These are phyloP conservation scores for Ptychoptera albimana DNA, from an alignment of 2,888 invertebrate genomes.

Conservation along the genomic window DNA sequence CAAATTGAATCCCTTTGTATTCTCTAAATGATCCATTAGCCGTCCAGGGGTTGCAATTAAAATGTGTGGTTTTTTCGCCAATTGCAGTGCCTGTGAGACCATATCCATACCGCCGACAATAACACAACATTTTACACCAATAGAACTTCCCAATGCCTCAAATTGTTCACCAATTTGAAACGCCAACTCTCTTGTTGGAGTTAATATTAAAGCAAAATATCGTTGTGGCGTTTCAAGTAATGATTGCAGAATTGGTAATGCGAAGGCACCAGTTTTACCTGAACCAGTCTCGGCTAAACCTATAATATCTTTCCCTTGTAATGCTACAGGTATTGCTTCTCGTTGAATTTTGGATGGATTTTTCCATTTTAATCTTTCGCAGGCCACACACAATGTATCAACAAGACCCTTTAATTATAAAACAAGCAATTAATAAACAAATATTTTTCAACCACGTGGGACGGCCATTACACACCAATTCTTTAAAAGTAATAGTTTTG, in stretches of 20 bases:
- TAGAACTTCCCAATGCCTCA: conserved; percentile 78
- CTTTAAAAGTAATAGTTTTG: conserved; percentile 35
- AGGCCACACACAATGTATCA: conserved; percentile 81
- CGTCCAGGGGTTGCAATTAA: conserved; percentile 95
- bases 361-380: conserved; percentile 86
- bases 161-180: conserved; percentile 98
- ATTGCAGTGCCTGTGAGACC: conserved; percentile 78
- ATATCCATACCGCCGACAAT: conserved; percentile 99
- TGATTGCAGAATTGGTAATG: conserved; percentile 85
- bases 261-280: conserved; percentile 94
- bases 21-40: conserved; percentile 89
- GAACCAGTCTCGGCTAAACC: conserved; percentile 60
- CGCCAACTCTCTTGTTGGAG: conserved; percentile 94
- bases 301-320: conserved; percentile 61
- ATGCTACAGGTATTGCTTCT: conserved; percentile 82
- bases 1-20: conserved; percentile 93
- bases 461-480: conserved; percentile 34
- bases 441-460: not conserved
- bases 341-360: conserved; percentile 87
- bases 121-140: conserved; percentile 90
- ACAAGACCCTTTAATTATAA: conserved; percentile 56
- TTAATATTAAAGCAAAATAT: conserved; percentile 82
- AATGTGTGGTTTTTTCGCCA: conserved; percentile 94
- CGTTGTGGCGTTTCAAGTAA: conserved; percentile 82
- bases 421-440: not conserved